These are phyloP conservation scores for Notocelia uddmanniana DNA, from an alignment of 2,888 invertebrate species.

Conservation along the genomic window DNA sequence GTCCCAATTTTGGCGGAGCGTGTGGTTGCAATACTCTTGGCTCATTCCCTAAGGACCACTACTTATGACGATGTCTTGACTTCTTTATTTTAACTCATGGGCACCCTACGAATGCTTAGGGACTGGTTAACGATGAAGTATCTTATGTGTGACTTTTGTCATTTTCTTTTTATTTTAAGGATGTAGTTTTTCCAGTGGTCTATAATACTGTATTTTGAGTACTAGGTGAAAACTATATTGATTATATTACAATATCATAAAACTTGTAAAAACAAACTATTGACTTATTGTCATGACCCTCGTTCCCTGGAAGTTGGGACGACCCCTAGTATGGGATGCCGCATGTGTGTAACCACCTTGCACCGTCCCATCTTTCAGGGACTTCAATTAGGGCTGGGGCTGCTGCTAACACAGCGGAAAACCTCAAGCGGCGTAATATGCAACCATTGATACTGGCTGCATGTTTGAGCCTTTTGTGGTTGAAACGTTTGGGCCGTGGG, in stretches of 20 bases:
- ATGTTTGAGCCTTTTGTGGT: no score
- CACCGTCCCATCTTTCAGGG: no score
- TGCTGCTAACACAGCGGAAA: no score
- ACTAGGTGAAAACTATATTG: background rate
- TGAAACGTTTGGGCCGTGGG: no score
- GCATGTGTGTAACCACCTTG: no score
- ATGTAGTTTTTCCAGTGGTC: background rate
- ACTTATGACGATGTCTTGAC: constrained; percentile 64
- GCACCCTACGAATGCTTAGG: constrained; percentile 53
- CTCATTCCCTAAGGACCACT: constrained; percentile 63
- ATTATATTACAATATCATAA: background rate
- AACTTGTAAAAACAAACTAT: background rate
- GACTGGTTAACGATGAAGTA: constrained; percentile 29
- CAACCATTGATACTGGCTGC: no score
- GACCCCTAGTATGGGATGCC: no score
- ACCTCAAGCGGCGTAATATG: no score
- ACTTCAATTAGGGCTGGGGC: no score
- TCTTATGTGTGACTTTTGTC: constrained; percentile 20
- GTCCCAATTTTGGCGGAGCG: constrained; percentile 30
- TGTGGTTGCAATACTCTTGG: constrained; percentile 41
- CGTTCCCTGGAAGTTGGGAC: no score
- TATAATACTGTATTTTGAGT: background rate
- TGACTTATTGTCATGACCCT: no score
- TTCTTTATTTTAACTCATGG: constrained; percentile 59
- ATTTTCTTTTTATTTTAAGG: constrained; percentile 3